Evolutionary conservation across 2,113 vertebrate genomes (phyloP).

Genomic region (Ciconia boyciana): DNA sequence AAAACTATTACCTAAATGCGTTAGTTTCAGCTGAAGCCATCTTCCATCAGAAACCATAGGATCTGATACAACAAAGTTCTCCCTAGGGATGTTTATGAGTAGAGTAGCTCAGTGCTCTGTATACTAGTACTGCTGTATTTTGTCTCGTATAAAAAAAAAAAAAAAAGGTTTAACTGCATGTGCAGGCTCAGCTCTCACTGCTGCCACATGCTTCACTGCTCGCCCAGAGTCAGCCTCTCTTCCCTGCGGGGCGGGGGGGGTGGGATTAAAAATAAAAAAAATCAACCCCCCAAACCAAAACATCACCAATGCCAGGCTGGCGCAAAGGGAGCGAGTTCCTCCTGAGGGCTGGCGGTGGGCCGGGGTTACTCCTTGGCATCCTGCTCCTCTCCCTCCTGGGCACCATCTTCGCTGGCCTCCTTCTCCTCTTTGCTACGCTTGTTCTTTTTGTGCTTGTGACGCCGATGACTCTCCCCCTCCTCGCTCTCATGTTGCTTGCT

Average conservation of each 20-base stretch:
- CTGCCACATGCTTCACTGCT: neutral
- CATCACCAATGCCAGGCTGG: neutral
- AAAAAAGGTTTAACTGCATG: neutral
- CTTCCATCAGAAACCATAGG: conserved; percentile 71
- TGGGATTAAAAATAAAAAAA: neutral
- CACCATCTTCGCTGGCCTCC: conserved; percentile 47
- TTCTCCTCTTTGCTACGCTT: conserved; percentile 78
- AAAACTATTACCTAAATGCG: neutral
- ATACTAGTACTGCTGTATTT: neutral
- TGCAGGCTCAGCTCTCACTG: neutral
- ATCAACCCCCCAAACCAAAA: neutral
- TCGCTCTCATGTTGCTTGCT: conserved; percentile 77
- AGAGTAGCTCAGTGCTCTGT: conserved; percentile 44
- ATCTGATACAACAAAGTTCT: conserved; percentile 51
- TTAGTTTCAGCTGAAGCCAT: conserved; percentile 52
- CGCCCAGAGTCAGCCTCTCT: neutral
- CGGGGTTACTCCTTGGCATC: conserved; percentile 65
- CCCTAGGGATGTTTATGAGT: neutral
- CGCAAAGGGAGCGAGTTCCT: neutral
- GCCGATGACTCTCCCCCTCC: conserved; percentile 73
- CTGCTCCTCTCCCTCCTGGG: conserved; percentile 60
- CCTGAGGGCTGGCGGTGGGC: accelerated
- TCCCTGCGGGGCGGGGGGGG: neutral
- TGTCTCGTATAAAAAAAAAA: conserved; percentile 15
- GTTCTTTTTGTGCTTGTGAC: conserved; percentile 81